Percentiles rank a stretch among this genome's conserved stretches.
Evolutionary conservation across 2,888 invertebrate genomes (phyloP).

Genomic region (Ornithoptera priamus): DNA sequence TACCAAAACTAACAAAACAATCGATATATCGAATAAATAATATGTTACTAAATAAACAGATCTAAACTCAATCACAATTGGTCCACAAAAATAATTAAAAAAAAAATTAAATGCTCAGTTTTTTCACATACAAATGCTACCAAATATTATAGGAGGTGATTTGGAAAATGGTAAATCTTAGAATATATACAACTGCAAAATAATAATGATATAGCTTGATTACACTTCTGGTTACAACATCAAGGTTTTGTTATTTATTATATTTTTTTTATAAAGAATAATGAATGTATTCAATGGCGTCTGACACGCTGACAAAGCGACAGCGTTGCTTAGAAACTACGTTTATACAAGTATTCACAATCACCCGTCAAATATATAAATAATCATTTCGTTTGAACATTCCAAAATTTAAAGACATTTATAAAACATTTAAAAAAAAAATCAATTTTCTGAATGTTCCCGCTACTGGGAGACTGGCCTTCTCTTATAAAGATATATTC

Average conservation of each 20-base stretch:
- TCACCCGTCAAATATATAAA: too few relatives aligned
- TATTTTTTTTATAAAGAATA: background rate
- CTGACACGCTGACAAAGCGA: too few relatives aligned
- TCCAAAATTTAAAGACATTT: too few relatives aligned
- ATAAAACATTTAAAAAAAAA: too few relatives aligned
- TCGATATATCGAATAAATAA: background rate
- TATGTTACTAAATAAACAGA: background rate
- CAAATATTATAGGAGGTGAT: background rate
- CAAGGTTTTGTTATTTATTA: background rate
- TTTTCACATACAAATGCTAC: background rate
- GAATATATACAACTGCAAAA: background rate
- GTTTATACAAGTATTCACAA: too few relatives aligned
- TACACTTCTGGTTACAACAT: background rate
- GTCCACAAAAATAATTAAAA: background rate
- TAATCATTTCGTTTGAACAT: too few relatives aligned
- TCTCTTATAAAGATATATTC: too few relatives aligned
- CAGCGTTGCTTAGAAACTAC: too few relatives aligned
- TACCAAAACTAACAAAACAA: background rate
- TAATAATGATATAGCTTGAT: background rate
- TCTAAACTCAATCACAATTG: constrained; percentile 1
- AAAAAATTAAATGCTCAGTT: background rate
- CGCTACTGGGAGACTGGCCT: too few relatives aligned
- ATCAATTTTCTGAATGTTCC: too few relatives aligned
- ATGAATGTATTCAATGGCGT: background rate
- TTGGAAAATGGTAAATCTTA: background rate